Conservation (phyloP, 1,140 invertebrate genomes). For the Trachymyrmex cornetzi region DNA sequence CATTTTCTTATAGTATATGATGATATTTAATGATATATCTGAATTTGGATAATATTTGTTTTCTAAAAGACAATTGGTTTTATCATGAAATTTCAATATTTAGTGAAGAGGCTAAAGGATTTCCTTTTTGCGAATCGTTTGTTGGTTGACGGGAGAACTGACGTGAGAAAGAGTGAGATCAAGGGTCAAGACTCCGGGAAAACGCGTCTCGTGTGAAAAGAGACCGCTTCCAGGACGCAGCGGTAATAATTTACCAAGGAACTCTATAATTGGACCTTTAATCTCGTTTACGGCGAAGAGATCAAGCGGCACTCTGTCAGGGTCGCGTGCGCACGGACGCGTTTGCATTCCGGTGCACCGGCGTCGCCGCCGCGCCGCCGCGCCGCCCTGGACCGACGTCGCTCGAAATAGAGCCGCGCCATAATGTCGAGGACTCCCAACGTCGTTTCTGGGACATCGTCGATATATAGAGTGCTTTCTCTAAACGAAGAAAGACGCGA, state of each 20-base stretch:
- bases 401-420: slow-evolving; percentile 72
- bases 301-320: slow-evolving; percentile 77
- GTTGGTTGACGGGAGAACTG: neutral
- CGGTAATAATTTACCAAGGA: slow-evolving; percentile 71
- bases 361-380: too few species aligned
- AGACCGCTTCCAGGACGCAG: slow-evolving; percentile 15
- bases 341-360: slow-evolving; percentile 70
- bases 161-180: slow-evolving; percentile 12
- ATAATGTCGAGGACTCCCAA: slow-evolving; percentile 69
- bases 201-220: neutral
- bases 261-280: slow-evolving; percentile 76
- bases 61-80: neutral
- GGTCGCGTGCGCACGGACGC: slow-evolving; percentile 68
- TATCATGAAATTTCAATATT: neutral
- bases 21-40: neutral
- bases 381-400: slow-evolving; percentile 42
- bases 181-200: slow-evolving; percentile 40
- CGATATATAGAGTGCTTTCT: slow-evolving; percentile 52
- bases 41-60: neutral
- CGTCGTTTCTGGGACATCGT: slow-evolving; percentile 75
- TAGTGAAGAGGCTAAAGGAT: neutral
- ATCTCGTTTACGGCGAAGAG: slow-evolving; percentile 76
- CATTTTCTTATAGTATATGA: too few species aligned
- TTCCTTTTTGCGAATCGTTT: slow-evolving; percentile 21
- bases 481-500: slow-evolving; percentile 29